These are phyloP conservation scores for Notocelia uddmanniana DNA, from an alignment of 2,888 invertebrate species.

Conservation along the genomic window DNA sequence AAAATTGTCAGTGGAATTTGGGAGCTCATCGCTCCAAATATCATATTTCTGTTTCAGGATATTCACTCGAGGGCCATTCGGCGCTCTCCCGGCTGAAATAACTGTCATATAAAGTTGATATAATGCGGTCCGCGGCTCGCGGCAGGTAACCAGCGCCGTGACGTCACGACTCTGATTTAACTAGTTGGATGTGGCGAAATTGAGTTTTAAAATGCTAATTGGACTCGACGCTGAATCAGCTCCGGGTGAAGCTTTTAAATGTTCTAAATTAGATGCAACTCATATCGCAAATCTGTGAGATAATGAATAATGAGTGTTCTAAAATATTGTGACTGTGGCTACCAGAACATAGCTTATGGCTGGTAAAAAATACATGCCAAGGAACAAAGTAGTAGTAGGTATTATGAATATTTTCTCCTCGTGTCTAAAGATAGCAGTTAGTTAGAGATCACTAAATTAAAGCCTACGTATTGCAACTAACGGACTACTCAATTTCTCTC, in stretches of 20 bases:
- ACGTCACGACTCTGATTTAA: constrained; percentile 42
- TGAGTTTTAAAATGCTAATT: constrained; percentile 42
- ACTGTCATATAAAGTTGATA: constrained; percentile 47
- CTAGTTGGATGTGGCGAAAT: constrained; percentile 35
- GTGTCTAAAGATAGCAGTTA: background rate
- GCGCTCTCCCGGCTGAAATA: constrained; percentile 43
- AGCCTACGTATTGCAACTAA: too few species aligned
- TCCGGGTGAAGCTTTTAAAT: background rate
- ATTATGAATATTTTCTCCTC: background rate
- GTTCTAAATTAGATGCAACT: background rate
- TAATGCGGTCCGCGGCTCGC: constrained; percentile 42
- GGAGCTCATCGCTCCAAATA: constrained; percentile 44
- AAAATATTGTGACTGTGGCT: too few species aligned
- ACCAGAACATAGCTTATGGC: too few species aligned
- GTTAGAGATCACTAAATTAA: too few species aligned
- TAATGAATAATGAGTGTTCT: background rate
- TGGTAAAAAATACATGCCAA: too few species aligned
- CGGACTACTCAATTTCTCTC: too few species aligned
- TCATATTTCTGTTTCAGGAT: constrained; percentile 46
- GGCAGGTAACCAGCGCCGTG: constrained; percentile 42
- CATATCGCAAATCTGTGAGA: background rate
- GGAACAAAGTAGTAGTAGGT: too few species aligned
- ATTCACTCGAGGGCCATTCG: constrained; percentile 45
- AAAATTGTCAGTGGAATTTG: constrained; percentile 45
- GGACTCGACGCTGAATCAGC: background rate